phyloP scores from a whole-genome alignment of 2,888 invertebrate genomes.

The Petrolisthes manimaculis region DNA sequence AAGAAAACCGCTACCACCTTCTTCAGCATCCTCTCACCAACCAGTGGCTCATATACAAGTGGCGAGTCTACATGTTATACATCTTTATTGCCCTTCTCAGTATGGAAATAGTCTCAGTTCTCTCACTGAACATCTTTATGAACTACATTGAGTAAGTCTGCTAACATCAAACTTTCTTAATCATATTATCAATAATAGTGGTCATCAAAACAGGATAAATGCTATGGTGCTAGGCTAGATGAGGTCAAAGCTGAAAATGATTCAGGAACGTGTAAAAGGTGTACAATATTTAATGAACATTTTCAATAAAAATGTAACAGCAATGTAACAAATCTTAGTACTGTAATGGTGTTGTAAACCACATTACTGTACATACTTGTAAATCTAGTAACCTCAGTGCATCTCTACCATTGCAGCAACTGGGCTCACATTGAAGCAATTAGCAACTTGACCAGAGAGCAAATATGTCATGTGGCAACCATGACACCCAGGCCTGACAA shows the following conservation, averaged over 20 bases:
- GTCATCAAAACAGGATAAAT: too few species aligned
- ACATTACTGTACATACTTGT: not conserved
- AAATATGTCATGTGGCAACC: not conserved
- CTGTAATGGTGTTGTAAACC: not conserved
- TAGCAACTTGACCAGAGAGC: constrained; percentile 23
- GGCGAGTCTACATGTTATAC: constrained; percentile 37
- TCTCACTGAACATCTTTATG: constrained; percentile 37
- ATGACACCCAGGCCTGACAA: not conserved
- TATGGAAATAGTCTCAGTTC: constrained; percentile 34
- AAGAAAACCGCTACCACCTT: constrained; percentile 18
- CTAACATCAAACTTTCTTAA: not conserved
- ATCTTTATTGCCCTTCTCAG: constrained; percentile 35
- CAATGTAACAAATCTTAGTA: not conserved
- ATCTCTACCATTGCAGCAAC: constrained; percentile 29
- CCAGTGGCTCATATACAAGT: constrained; percentile 44
- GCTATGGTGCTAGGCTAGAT: not conserved
- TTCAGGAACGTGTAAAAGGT: too few species aligned
- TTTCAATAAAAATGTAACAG: not conserved
- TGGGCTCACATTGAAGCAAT: constrained; percentile 30
- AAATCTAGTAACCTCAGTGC: not conserved
- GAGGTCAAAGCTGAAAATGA: too few species aligned
- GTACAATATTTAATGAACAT: not conserved
- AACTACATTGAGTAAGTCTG: constrained; percentile 36
- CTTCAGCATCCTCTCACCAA: constrained; percentile 43
- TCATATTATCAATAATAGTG: not conserved